These are phyloP conservation scores for Aricia artaxerxes DNA, from an alignment of 2,888 invertebrate species.

Conservation along the genomic window DNA sequence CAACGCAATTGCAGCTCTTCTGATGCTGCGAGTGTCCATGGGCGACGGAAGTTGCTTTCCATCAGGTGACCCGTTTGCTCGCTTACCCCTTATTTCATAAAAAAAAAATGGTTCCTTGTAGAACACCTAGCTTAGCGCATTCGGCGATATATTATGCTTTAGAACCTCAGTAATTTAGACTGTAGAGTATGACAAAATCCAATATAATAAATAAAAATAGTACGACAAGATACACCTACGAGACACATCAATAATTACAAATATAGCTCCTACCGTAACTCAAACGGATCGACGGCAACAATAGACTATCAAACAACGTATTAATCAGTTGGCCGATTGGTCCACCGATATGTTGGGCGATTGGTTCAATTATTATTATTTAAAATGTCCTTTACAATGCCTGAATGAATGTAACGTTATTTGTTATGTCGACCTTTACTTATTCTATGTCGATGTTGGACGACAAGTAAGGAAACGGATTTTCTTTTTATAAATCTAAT, in stretches of 20 bases:
- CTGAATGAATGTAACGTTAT: conserved; percentile 73
- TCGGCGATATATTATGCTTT: background rate
- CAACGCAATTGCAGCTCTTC: no score
- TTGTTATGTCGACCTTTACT: conserved; percentile 69
- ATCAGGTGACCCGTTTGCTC: no score
- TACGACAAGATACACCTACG: conserved; percentile 37
- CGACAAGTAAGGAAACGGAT: conserved; percentile 49
- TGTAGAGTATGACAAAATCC: background rate
- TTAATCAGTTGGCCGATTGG: conserved; percentile 65
- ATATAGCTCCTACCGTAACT: conserved; percentile 42
- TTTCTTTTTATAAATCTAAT: conserved; percentile 32
- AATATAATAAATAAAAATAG: conserved; percentile 34
- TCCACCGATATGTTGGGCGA: conserved; percentile 47
- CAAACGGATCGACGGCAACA: conserved; percentile 50
- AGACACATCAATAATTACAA: conserved; percentile 40
- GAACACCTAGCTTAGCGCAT: background rate
- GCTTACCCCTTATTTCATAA: no score
- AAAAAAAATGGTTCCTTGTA: background rate
- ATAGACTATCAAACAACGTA: conserved; percentile 52
- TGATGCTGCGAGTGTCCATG: no score
- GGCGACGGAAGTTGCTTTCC: no score
- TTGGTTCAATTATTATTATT: conserved; percentile 79
- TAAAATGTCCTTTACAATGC: conserved; percentile 71
- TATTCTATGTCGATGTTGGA: conserved; percentile 60
- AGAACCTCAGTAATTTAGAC: background rate